Evolutionary conservation across 2,113 vertebrate species (phyloP), one percentile per base, ranked within the genome.

Genomic region (Eubucco bourcierii): DNA sequence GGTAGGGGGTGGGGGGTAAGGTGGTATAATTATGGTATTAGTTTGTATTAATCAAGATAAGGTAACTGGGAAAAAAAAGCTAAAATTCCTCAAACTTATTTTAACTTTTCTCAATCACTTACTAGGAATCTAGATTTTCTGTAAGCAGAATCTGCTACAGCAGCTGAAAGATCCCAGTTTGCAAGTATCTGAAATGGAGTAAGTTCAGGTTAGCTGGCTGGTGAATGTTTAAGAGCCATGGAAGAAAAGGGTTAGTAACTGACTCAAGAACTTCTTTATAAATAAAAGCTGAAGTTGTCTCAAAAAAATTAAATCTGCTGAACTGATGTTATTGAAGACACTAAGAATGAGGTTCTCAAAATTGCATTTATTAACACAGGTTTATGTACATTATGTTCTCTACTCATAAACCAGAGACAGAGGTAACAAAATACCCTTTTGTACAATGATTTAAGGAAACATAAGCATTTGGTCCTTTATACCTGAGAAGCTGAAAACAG

Each of bases 401-500:
- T 88, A 76, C 94, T 96, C 95, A 93, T 90, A 96, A 97, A 93
- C 88, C 88, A 91, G 93, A 96, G 74, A 85, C 88, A 56, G 82
- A 96, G 93, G 88, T 97, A 97, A 98, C 96, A 97, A 97, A 97
- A 91, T 90, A 95, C 72, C 94, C 76, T 96, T 95, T 95, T 96
- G 95, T 91, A 97, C 96, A 97, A 94, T 79, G 84, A 95, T 80
- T 95, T 86, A 92, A 95, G 96, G 94, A 96, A 97, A 86, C 92
- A 27, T 29, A 92, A 92, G 89, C 87, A 67, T 95, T 98, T 97
- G 97, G 96, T 97, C 95, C 92, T 97, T 97, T 96, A 95, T 98
- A 97, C 98, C 98, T 98, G 98, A 98, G 98, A 97, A 97, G 96
- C 93, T 97, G 95, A 97, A 96, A 93, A 96, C 91, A 91, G 96